These are phyloP conservation scores for Brachirus orientalis DNA, from an alignment of 2,113 vertebrate genomes.

Conservation along the genomic window DNA sequence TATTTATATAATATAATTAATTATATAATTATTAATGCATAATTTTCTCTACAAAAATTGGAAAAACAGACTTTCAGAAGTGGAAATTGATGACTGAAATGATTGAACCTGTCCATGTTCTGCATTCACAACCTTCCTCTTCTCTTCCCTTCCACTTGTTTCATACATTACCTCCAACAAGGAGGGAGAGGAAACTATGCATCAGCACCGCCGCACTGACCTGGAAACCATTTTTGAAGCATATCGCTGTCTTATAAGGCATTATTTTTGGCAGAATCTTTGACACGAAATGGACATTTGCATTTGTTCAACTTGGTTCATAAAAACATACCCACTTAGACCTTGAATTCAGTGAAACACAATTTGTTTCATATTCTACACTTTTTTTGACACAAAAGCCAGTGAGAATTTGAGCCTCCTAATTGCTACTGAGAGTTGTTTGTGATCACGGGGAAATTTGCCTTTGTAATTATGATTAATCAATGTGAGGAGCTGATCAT, in stretches of 20 bases:
- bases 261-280: slow-evolving; percentile 23
- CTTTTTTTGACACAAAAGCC: background rate
- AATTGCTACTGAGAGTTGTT: slow-evolving; percentile 12
- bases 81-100: slow-evolving; percentile 23
- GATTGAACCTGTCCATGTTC: slow-evolving; percentile 42
- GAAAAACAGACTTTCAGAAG: slow-evolving; percentile 34
- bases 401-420: background rate
- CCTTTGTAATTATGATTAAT: slow-evolving; percentile 46
- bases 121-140: slow-evolving; percentile 24
- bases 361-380: background rate
- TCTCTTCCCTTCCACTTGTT: slow-evolving; percentile 24
- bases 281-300: slow-evolving; percentile 5
- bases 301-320: too few species aligned
- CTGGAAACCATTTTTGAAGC: slow-evolving; percentile 28
- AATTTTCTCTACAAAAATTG: slow-evolving; percentile 28
- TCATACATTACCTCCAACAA: slow-evolving; percentile 61
- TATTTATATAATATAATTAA: too few species aligned
- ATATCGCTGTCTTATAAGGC: slow-evolving; percentile 12
- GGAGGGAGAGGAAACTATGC: slow-evolving; percentile 61
- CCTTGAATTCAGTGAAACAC: background rate
- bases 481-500: slow-evolving; percentile 39
- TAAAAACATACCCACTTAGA: slow-evolving; percentile 11
- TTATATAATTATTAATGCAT: too few species aligned
- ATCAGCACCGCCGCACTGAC: slow-evolving; percentile 60
- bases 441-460: too few species aligned